Evolutionary conservation across 2,113 vertebrate species (phyloP).

Genomic region (Callocephalon fimbriatum): DNA sequence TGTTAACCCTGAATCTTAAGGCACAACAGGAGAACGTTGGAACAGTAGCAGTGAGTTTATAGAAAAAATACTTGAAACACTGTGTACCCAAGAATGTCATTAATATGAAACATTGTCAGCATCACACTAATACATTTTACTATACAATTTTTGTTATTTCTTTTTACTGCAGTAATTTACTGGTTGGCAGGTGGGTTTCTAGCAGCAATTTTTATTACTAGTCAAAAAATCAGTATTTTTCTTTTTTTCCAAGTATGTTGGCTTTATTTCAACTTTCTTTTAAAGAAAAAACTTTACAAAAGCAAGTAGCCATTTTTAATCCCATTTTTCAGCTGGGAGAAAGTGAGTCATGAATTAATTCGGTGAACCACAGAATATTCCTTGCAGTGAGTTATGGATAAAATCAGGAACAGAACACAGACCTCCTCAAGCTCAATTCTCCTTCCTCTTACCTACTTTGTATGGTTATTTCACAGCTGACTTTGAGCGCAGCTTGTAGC

Average conservation of each 20-base stretch:
- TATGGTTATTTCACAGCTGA: background rate
- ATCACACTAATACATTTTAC: background rate
- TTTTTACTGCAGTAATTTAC: background rate
- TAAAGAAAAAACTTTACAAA: background rate
- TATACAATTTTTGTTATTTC: background rate
- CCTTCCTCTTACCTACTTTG: background rate
- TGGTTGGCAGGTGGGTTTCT: background rate
- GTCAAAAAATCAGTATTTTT: background rate
- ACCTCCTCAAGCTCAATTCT: background rate
- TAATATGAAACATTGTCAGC: background rate
- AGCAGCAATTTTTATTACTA: background rate
- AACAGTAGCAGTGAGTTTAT: background rate
- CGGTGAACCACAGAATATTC: background rate
- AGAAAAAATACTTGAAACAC: background rate
- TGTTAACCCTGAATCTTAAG: background rate
- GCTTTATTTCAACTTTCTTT: background rate
- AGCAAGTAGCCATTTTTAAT: background rate
- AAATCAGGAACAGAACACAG: background rate
- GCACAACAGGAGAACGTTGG: background rate
- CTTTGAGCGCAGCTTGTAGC: conserved; percentile 24
- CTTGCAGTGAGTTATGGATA: background rate
- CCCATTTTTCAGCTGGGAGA: background rate
- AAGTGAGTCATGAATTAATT: background rate
- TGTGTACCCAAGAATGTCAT: background rate
- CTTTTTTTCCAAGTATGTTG: background rate